Percentiles rank a stretch among this genome's conserved stretches.
Conservation (phyloP, 2,797 vertebrate genomes). For the Odontamblyopus lacepedii region DNA sequence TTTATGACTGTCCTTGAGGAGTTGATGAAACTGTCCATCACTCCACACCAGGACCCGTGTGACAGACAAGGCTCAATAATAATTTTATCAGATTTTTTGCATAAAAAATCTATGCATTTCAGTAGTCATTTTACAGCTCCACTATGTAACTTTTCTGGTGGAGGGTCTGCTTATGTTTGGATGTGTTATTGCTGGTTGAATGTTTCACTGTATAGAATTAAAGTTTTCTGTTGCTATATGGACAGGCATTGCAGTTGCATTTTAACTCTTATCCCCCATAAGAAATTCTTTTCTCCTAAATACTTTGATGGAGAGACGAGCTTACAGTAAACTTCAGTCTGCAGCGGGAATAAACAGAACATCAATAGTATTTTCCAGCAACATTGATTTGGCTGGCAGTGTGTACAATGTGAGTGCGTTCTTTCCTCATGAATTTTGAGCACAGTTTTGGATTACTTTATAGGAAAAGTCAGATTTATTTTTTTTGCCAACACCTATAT, state of each 20-base stretch:
- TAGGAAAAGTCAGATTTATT: neutral
- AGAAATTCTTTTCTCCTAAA: neutral
- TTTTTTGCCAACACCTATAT: no score
- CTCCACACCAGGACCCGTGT: conserved; percentile 45
- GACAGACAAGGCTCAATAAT: conserved; percentile 21
- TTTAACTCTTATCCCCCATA: neutral
- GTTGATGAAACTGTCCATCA: conserved; percentile 61
- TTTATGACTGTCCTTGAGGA: conserved; percentile 64
- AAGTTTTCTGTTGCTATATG: no score
- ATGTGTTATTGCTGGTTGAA: no score
- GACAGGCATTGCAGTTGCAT: neutral
- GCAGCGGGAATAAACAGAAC: neutral
- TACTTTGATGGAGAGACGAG: neutral
- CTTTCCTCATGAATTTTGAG: neutral
- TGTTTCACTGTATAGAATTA: no score
- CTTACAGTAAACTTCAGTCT: neutral
- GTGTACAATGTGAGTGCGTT: neutral
- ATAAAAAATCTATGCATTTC: no score
- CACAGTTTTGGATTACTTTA: neutral
- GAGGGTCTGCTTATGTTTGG: no score
- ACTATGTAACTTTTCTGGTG: no score
- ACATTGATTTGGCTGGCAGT: neutral
- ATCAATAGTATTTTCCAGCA: conserved; percentile 4
- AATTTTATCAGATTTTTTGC: no score
- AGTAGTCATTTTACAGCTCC: no score